Conservation (phyloP, 1,140 invertebrate species). For the Piezodorus guildinii region DNA sequence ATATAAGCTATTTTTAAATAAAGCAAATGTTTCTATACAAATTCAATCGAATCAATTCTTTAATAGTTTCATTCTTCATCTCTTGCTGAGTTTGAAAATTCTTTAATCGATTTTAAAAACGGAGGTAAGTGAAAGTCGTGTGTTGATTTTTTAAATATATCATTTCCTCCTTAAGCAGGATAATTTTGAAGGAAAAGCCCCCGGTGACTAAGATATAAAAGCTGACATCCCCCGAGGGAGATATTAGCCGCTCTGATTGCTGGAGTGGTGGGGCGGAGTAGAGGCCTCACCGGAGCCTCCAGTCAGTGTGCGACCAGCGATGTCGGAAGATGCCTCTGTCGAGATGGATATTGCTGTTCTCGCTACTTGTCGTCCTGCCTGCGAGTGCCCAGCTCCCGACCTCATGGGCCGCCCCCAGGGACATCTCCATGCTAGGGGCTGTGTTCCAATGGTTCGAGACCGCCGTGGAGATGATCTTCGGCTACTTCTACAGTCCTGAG, state of each 20-base stretch:
- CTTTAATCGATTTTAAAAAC: no score
- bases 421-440: conserved; percentile 9
- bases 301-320: not conserved
- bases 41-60: no score
- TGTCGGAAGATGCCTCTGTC: not conserved
- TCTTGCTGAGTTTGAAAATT: no score
- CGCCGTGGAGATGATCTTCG: conserved; percentile 18
- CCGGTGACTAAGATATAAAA: no score
- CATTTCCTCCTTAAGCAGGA: no score
- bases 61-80: no score
- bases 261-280: not conserved
- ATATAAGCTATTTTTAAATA: no score
- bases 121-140: no score
- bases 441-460: conserved; percentile 22
- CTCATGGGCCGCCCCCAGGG: not conserved
- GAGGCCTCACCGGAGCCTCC: not conserved
- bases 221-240: no score
- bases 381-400: not conserved
- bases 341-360: not conserved
- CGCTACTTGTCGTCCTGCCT: not conserved
- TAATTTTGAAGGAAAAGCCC: no score
- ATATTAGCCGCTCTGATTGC: not conserved
- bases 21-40: no score
- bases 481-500: not conserved
- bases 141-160: no score